phyloP scores from a whole-genome alignment of 2,797 vertebrate genomes.

The Hozukius guyotensis region DNA sequence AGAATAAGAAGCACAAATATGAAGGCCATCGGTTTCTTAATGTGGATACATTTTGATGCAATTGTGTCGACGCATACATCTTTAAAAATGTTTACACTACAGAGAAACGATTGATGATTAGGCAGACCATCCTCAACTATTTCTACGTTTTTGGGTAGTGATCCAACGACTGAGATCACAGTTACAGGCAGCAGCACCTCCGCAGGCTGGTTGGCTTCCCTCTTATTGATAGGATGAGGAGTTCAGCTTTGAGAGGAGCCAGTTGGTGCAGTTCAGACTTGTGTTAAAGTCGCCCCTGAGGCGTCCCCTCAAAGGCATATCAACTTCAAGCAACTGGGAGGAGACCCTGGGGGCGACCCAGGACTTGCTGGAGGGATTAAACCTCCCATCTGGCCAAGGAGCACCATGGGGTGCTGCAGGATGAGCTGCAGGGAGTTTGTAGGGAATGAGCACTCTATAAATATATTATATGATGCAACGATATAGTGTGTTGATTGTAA shows the following conservation, averaged over 20 bases:
- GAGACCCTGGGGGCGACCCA: conserved; percentile 33
- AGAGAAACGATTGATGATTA: not conserved
- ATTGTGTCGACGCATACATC: not conserved
- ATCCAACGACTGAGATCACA: conserved; percentile 14
- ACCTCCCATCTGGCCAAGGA: conserved; percentile 41
- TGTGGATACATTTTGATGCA: not conserved
- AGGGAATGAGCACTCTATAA: conserved; percentile 20
- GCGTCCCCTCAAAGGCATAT: conserved; percentile 30
- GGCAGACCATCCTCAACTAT: not conserved
- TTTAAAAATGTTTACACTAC: not conserved
- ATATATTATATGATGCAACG: conserved; percentile 33
- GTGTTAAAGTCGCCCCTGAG: conserved; percentile 40
- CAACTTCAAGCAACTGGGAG: conserved; percentile 31
- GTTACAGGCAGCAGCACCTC: not conserved
- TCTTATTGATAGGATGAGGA: conserved; percentile 3
- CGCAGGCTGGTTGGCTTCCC: conserved; percentile 10
- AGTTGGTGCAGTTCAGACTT: conserved; percentile 26
- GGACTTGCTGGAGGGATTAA: conserved; percentile 37
- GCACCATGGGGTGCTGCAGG: conserved; percentile 3
- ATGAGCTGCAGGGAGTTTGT: conserved; percentile 11
- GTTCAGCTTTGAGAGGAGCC: conserved; percentile 21
- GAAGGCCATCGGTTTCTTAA: not conserved
- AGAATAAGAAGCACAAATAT: not conserved
- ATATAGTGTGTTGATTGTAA: conserved; percentile 39
- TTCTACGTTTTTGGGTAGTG: not conserved